Evolutionary conservation across 1,140 invertebrate genomes (phyloP), one percentile per base, ranked within the genome.

Genomic region (Drosophila elegans): DNA sequence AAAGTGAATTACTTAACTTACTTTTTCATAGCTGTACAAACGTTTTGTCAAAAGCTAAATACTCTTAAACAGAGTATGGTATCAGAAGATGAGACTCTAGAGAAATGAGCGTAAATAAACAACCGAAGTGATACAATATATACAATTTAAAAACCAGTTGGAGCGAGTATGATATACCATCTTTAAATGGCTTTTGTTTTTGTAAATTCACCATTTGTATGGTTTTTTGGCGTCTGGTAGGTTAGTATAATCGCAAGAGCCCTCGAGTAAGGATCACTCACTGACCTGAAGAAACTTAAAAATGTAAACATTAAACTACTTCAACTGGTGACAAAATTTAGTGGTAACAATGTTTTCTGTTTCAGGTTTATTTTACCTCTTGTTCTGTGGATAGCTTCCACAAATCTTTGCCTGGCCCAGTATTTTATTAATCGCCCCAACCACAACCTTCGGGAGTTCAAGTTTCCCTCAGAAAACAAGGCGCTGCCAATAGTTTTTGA

Each of bases 121-220:
- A 56, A 49, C 16, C 11, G 16, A 42, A 36, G 11, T 21, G 32
- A 55, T 49, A 42, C 32, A 42, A 54, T 36, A 71, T 36, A 71
- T 77, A 57, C 27, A 68, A 36, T 59, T 68, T 25, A 34, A 55
- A 76, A 78, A 78, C 74, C 74, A 69, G 74, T 78, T 78, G 57
- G 41, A 71, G 32, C 67, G 44, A 55, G 38, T 42, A 55, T 59
- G 52, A 45, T 57, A 51, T 38, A 46, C 42, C 56, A 48, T 59
- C 41, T 59, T 38, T 25, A 57, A 42, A 38, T 62, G 27, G 9
- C 34, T 21, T 52, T 45, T 67, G 73, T 59, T 57, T 66, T 46
- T 75, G 52, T 34, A 52, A 21, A 75, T 16, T 53, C 29, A 38
- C 52, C 48, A 25, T 49, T 55, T 49, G 27, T 49, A 29, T 25